Conservation (phyloP, 2,888 invertebrate species). For the Rotaria socialis region DNA sequence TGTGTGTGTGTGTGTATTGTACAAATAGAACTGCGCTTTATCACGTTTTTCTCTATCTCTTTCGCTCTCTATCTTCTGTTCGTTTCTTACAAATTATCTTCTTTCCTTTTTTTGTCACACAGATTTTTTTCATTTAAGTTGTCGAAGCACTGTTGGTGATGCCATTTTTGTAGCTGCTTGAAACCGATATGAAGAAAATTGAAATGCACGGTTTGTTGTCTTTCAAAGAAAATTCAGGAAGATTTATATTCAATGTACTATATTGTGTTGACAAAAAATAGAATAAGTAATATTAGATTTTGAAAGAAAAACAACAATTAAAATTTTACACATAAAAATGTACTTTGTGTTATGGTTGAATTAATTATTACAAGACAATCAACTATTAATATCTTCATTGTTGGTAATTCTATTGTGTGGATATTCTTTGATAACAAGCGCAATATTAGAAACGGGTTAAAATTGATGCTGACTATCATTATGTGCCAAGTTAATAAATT, state of each 20-base stretch:
- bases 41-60: not conserved
- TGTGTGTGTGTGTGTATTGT: not conserved
- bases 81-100: slow-evolving; percentile 4
- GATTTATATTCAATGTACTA: not conserved
- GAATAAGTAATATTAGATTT: slow-evolving; percentile 1
- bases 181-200: slow-evolving; percentile 20
- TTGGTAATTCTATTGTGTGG: too few relatives aligned
- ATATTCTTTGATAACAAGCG: too few relatives aligned
- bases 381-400: too few relatives aligned
- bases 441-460: too few relatives aligned
- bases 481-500: too few relatives aligned
- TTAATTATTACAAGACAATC: too few relatives aligned
- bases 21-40: slow-evolving; percentile 14
- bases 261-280: not conserved
- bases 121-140: not conserved
- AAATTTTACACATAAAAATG: not conserved
- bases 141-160: slow-evolving; percentile 2
- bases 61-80: not conserved
- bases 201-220: slow-evolving; percentile 25
- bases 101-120: not conserved
- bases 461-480: too few relatives aligned
- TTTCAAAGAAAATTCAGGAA: not conserved
- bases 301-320: not conserved
- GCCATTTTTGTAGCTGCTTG: slow-evolving; percentile 21
- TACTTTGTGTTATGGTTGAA: too few relatives aligned